Conservation (phyloP, 2,888 invertebrate genomes). For the Lobophora halterata region DNA sequence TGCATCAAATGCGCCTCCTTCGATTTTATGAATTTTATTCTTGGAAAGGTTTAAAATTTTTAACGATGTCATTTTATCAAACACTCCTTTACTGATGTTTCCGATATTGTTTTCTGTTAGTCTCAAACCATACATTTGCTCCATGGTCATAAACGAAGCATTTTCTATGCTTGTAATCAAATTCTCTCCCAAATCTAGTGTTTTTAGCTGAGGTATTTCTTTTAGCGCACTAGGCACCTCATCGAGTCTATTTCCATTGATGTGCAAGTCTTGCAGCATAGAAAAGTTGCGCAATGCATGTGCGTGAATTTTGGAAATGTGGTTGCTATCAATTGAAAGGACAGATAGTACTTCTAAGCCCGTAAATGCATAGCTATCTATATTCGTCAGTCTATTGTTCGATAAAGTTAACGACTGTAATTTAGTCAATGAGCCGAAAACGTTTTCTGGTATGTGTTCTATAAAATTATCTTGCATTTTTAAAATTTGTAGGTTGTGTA, state of each 20-base stretch:
- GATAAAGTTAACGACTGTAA: conserved; percentile 90
- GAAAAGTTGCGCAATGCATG: conserved; percentile 89
- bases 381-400: conserved; percentile 87
- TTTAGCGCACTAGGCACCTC: conserved; percentile 87
- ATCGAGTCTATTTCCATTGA: conserved; percentile 89
- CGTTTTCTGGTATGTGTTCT: conserved; percentile 88
- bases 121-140: conserved; percentile 89
- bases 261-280: conserved; percentile 89
- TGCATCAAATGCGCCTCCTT: conserved; percentile 88
- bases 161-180: conserved; percentile 88
- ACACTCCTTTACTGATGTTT: conserved; percentile 89
- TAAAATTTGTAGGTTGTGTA: conserved; percentile 89
- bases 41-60: conserved; percentile 91
- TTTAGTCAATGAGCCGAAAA: conserved; percentile 88
- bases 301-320: conserved; percentile 86
- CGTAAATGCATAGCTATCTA: conserved; percentile 88
- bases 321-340: conserved; percentile 90
- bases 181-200: conserved; percentile 92
- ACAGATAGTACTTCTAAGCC: conserved; percentile 88
- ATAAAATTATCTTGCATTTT: conserved; percentile 90
- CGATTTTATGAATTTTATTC: conserved; percentile 90
- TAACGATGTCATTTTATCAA: conserved; percentile 88
- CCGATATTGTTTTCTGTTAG: conserved; percentile 92
- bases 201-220: conserved; percentile 88
- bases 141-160: conserved; percentile 89